These are phyloP conservation scores for Acanthornis magna DNA, from an alignment of 2,797 vertebrate genomes.

Conservation along the genomic window DNA sequence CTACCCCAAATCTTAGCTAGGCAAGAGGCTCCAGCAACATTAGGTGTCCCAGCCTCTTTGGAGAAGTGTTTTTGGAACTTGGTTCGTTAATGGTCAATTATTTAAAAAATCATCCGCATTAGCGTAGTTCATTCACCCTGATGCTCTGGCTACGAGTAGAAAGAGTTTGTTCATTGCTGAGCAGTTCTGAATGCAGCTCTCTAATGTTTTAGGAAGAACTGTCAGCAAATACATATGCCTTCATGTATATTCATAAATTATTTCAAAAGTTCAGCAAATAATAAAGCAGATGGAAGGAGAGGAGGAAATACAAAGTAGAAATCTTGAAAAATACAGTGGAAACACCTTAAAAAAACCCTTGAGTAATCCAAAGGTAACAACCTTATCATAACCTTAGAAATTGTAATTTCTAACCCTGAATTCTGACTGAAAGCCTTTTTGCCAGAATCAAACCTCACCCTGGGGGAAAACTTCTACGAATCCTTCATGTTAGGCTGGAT, in stretches of 20 bases:
- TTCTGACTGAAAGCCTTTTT: background rate
- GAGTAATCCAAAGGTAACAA: background rate
- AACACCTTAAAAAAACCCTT: accelerated
- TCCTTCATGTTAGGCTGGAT: background rate
- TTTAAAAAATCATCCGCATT: background rate
- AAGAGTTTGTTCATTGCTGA: background rate
- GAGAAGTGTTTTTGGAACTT: background rate
- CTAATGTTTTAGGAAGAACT: background rate
- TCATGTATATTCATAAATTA: background rate
- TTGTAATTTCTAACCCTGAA: background rate
- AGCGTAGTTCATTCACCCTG: background rate
- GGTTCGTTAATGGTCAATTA: background rate
- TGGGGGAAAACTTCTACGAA: background rate
- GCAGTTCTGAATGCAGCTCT: background rate
- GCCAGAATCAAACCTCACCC: background rate
- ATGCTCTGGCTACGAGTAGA: background rate
- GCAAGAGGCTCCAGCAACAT: background rate
- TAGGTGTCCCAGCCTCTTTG: accelerated
- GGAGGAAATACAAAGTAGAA: background rate
- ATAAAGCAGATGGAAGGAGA: background rate
- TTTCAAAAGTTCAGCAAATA: background rate
- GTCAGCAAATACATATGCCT: background rate
- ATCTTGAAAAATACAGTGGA: background rate
- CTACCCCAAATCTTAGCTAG: background rate
- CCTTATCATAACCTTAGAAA: background rate